Evolutionary conservation across 2,888 invertebrate genomes (phyloP), one percentile per base, ranked within the genome.

Genomic region (Esperia sulphurella): DNA sequence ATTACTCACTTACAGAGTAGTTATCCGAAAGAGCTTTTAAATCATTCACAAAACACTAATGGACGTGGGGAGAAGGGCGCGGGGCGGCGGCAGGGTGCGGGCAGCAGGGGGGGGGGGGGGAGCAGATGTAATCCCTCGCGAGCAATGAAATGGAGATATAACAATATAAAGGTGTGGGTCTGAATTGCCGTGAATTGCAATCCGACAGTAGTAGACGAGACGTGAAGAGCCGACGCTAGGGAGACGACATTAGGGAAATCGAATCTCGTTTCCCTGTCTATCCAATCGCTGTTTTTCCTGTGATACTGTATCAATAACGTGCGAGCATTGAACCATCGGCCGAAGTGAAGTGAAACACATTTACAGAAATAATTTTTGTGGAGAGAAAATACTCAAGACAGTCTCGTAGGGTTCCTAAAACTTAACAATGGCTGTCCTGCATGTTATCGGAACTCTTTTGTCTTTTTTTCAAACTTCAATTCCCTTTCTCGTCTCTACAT

Each of bases 21-120:
- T 89, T 89, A 88, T 89, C 86, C 86, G 88, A 88, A 89, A 89
- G 88, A 88, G 88, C 88, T 89, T 89, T 89, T 89, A 89, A 89
- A 89, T 89, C 88, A 89, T 89, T 89, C 89, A 89, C 89, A 89
- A 89, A 89, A 89, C 88, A 89, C 89, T 89, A 88, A 89, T 89
- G 88, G 88, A 88, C 87, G 87, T 79, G 81, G 87, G 79, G 84
- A 67, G 63, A 58, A 45, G 55, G 57, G 48, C 47, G 63, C 67
- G 70, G 70, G 75, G 72, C 51, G 72, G 60, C 9, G 33, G 33
- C 2, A 6, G 33, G 33, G 33, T 8, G 33, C 68, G 65, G 74
- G 64, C 46, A 57, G 49, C 21, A 31, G 31, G 57, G 58, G 56
- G 61, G 55, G 65, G 68, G 68, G 70, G 64, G 64, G 64, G 65